phyloP scores from a whole-genome alignment of 2,888 invertebrate genomes.

The Endomychus coccineus region DNA sequence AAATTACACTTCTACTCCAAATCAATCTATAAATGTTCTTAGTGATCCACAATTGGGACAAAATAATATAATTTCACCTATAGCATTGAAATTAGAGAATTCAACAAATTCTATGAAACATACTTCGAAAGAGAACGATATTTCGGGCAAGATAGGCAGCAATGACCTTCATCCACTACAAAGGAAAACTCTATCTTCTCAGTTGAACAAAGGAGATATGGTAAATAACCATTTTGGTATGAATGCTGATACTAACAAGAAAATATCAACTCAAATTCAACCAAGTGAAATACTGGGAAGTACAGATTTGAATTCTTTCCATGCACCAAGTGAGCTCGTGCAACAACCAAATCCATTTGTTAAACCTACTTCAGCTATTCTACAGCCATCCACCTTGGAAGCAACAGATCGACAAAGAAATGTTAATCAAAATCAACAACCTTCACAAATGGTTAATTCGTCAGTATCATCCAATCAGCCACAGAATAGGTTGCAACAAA shows the following conservation, averaged over 20 bases:
- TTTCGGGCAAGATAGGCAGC: too few relatives aligned
- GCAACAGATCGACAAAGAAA: too few relatives aligned
- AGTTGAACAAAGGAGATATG: constrained; percentile 4
- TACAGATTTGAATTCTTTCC: background rate
- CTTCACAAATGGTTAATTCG: background rate
- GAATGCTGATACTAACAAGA: too few relatives aligned
- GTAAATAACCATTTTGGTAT: background rate
- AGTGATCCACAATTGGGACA: constrained; percentile 14
- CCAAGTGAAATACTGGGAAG: background rate
- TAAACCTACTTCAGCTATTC: constrained; percentile 1
- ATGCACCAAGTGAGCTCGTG: background rate
- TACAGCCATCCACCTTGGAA: background rate
- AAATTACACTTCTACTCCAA: constrained; percentile 33
- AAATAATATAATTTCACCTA: constrained; percentile 21
- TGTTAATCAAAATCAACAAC: too few relatives aligned
- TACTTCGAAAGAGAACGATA: too few relatives aligned
- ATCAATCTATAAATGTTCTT: constrained; percentile 18
- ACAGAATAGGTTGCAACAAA: background rate
- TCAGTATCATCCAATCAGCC: background rate
- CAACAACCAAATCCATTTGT: background rate
- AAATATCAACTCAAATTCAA: too few relatives aligned
- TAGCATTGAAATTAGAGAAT: constrained; percentile 4
- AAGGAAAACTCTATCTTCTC: too few relatives aligned
- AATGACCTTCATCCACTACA: too few relatives aligned
- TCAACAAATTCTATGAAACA: constrained; percentile 7